These are phyloP conservation scores for Catocala sponsa DNA, from an alignment of 2,888 invertebrate species.

Conservation along the genomic window DNA sequence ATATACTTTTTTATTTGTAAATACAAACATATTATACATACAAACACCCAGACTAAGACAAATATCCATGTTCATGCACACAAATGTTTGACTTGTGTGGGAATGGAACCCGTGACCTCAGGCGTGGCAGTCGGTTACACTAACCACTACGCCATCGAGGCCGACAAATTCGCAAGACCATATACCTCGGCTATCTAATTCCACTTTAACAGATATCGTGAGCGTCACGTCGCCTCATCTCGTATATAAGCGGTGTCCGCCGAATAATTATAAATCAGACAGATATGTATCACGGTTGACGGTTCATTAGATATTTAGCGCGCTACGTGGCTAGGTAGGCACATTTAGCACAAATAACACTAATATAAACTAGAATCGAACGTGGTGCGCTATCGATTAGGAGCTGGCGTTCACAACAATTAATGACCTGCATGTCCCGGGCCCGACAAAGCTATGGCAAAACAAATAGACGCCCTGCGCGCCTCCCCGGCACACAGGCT, in stretches of 20 bases:
- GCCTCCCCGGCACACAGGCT: slow-evolving; percentile 78
- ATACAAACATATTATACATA: no score
- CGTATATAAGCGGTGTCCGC: slow-evolving; percentile 29
- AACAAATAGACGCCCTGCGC: slow-evolving; percentile 85
- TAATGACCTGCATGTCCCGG: slow-evolving; percentile 88
- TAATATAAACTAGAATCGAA: slow-evolving; percentile 88
- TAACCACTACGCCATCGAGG: no score
- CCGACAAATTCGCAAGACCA: no score
- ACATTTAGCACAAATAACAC: slow-evolving; percentile 85
- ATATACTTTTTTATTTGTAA: no score
- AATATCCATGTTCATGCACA: no score
- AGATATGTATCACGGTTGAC: slow-evolving; percentile 30
- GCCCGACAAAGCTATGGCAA: slow-evolving; percentile 87
- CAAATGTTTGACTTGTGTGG: no score
- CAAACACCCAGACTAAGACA: no score
- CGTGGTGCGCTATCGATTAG: slow-evolving; percentile 87
- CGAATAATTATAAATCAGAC: slow-evolving; percentile 45
- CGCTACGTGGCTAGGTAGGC: slow-evolving; percentile 57
- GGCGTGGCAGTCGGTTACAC: no score
- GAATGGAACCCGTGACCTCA: no score
- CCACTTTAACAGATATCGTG: slow-evolving; percentile 9
- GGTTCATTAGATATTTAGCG: slow-evolving; percentile 62
- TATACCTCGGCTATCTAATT: neutral
- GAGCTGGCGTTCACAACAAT: slow-evolving; percentile 86
- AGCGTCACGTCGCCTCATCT: neutral